Evolutionary conservation across 1,140 invertebrate species (phyloP).

Genomic region (Drosophila erecta): DNA sequence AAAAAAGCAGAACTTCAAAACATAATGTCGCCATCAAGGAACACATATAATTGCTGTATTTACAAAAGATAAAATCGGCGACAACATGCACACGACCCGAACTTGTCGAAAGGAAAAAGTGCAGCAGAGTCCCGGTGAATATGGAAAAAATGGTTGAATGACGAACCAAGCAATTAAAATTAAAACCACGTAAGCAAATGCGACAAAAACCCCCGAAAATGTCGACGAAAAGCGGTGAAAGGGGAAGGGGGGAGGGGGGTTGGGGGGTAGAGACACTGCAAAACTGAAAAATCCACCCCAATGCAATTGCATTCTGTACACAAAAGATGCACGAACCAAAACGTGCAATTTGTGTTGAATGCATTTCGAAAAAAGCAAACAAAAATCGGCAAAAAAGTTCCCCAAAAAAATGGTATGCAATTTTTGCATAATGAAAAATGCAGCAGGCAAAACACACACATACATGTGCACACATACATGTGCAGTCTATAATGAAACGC

Average conservation of each 20-base stretch:
- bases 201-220: slow-evolving; percentile 66
- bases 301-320: slow-evolving; percentile 70
- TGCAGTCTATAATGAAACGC: slow-evolving; percentile 61
- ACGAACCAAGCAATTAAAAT: slow-evolving; percentile 82
- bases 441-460: slow-evolving; percentile 65
- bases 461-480: slow-evolving; percentile 4
- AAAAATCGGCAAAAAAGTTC: slow-evolving; percentile 65
- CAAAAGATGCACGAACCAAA: slow-evolving; percentile 80
- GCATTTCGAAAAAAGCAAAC: slow-evolving; percentile 67
- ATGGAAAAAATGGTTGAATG: slow-evolving; percentile 22
- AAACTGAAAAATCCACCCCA: slow-evolving; percentile 76
- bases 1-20: slow-evolving; percentile 40
- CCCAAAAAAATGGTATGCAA: slow-evolving; percentile 70
- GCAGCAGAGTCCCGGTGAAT: slow-evolving; percentile 5
- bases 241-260: slow-evolving; percentile 17
- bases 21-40: slow-evolving; percentile 77
- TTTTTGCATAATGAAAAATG: slow-evolving; percentile 83
- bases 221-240: slow-evolving; percentile 11
- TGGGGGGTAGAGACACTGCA: slow-evolving; percentile 59
- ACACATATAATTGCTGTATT: slow-evolving; percentile 82
- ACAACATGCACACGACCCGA: slow-evolving; percentile 66
- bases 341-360: slow-evolving; percentile 81
- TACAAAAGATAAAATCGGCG: slow-evolving; percentile 82
- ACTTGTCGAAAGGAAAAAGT: slow-evolving; percentile 18
- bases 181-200: slow-evolving; percentile 81